A percentile compares a stretch with the other conserved stretches of the same genome.
phyloP scores from a whole-genome alignment of 2,797 vertebrate genomes.

The Spinibarbus caldwelli region DNA sequence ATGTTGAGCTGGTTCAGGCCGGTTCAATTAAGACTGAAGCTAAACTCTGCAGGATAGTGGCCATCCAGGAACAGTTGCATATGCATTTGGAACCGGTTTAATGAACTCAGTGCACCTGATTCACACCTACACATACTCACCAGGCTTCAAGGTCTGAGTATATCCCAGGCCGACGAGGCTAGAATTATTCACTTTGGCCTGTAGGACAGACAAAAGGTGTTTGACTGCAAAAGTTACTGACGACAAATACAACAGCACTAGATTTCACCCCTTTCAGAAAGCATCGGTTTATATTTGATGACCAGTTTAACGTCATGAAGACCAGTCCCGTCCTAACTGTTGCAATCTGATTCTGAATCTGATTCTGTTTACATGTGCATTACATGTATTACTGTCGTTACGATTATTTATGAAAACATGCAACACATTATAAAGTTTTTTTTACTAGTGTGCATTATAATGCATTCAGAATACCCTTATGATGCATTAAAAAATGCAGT shows the following conservation, averaged over 20 bases:
- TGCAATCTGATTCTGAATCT: too few species aligned
- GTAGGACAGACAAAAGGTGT: constrained; percentile 43
- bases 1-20: too few species aligned
- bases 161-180: constrained; percentile 97
- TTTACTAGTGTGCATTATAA: too few species aligned
- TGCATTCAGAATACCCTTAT: too few species aligned
- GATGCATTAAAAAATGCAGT: too few species aligned
- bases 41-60: neutral
- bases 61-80: too few species aligned
- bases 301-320: neutral
- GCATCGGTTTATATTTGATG: neutral
- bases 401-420: too few species aligned
- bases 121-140: constrained; percentile 73
- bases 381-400: too few species aligned
- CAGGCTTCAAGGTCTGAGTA: constrained; percentile 95
- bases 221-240: neutral
- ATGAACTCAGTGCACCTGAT: too few species aligned
- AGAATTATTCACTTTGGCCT: constrained; percentile 99
- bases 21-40: too few species aligned
- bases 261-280: neutral
- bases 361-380: too few species aligned
- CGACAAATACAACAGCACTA: neutral
- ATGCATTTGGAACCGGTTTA: neutral
- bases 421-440: too few species aligned
- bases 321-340: neutral